phyloP scores from a whole-genome alignment of 2,797 vertebrate genomes.

The Hypotaenidia okinawae region DNA sequence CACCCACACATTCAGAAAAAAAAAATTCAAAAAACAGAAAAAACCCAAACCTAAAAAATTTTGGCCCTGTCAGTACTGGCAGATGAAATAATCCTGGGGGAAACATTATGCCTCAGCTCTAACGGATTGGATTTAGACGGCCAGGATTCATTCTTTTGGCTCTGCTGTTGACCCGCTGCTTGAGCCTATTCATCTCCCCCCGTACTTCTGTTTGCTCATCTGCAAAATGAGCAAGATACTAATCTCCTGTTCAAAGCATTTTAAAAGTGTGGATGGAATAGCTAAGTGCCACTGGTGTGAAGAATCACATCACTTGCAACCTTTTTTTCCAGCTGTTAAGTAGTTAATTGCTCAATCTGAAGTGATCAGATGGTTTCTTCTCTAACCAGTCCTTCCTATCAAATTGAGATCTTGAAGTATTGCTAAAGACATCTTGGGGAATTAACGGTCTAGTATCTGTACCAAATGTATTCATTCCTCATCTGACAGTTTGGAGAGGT shows the following conservation, averaged over 20 bases:
- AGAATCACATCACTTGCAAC: slow-evolving; percentile 32
- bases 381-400: slow-evolving; percentile 45
- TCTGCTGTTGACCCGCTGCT: slow-evolving; percentile 60
- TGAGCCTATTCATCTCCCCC: slow-evolving; percentile 43
- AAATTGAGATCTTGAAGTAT: slow-evolving; percentile 40
- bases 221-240: slow-evolving; percentile 69
- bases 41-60: background rate
- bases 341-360: slow-evolving; percentile 64
- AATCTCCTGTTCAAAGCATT: slow-evolving; percentile 64
- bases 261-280: slow-evolving; percentile 43
- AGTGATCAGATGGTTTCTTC: slow-evolving; percentile 54
- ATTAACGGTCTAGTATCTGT: slow-evolving; percentile 50
- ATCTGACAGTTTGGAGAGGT: background rate
- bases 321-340: slow-evolving; percentile 68
- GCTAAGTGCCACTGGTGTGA: slow-evolving; percentile 12
- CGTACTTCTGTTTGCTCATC: slow-evolving; percentile 64
- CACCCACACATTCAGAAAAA: background rate
- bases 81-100: slow-evolving; percentile 37
- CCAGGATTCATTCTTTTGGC: slow-evolving; percentile 11
- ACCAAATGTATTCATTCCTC: slow-evolving; percentile 20
- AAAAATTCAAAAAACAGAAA: background rate
- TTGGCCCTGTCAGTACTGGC: background rate
- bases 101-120: background rate
- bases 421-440: background rate
- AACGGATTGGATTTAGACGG: background rate